Evolutionary conservation across 2,797 vertebrate genomes (phyloP), one percentile per base, ranked within the genome.

Genomic region (Antrozous pallidus): DNA sequence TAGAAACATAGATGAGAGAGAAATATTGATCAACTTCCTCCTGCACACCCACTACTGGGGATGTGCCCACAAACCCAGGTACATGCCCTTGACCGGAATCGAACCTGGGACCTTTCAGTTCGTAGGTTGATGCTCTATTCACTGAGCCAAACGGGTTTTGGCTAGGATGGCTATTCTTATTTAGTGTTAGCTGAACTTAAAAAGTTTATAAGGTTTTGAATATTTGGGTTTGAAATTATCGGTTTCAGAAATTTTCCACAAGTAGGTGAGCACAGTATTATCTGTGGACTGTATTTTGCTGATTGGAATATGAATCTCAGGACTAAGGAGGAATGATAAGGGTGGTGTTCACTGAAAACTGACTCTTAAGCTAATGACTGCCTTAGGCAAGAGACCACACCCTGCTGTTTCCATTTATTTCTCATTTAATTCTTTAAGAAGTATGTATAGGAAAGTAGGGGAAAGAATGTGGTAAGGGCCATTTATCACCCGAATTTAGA

Each of bases 171-270:
- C 51, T 16, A 63, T 63, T 63, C 33, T 95, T 73, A 71, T 33
- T 45, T 69, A 73, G 14, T 71, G 61, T 70, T 70, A 80, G 36
- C 8, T 12, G 49, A 8, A 47, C 26, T 85, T 85, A 82, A 67
- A 74, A 67, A 24, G 5, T 85, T 81, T 92, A 33, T 28, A 36
- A 40, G 71, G 20, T 85, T 94, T 81, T 91, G 49, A 77, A n/a
- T 81, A 91, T 73, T 95, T 91, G 79, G 26, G 1, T 56, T 96
- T 77, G 89, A 93, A 89, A 70, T 78, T 12, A 16, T 45, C 5
- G 56, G 31, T 94, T 89, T 95, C 17, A 56, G 70, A 91, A 11
- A 40, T 94, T 91, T 40, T 14, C 11, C 56, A 65, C 6, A 51
- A 24, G 31, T 69, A 70, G 8, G 6, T 58, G 56, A 88, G 22